Percentiles rank a stretch among this genome's conserved stretches.
Evolutionary conservation across 2,888 invertebrate species (phyloP).

Genomic region (Orthosia incerta): DNA sequence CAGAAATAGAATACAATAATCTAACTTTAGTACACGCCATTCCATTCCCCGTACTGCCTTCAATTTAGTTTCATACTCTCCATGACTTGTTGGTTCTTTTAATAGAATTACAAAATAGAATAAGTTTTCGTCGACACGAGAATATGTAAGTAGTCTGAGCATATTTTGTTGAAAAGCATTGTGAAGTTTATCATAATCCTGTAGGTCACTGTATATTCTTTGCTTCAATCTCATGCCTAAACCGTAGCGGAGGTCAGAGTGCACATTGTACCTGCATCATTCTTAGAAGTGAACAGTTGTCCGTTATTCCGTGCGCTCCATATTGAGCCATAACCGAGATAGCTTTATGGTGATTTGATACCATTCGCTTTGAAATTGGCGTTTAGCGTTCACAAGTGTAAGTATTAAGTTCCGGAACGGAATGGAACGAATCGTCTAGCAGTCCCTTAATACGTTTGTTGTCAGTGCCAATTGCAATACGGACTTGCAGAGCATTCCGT

Average conservation of each 20-base stretch:
- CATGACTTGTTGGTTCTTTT: constrained; percentile 25
- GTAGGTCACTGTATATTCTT: constrained; percentile 74
- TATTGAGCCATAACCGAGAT: constrained; percentile 82
- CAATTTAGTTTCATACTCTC: constrained; percentile 22
- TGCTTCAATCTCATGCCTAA: constrained; percentile 76
- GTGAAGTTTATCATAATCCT: constrained; percentile 71
- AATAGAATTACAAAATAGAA: constrained; percentile 39
- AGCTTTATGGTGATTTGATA: constrained; percentile 90
- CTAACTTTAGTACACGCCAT: constrained; percentile 29
- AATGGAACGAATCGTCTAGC: constrained; percentile 66
- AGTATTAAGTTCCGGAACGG: constrained; percentile 69
- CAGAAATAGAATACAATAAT: constrained; percentile 39
- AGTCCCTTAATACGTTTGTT: constrained; percentile 63
- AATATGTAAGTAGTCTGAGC: constrained; percentile 38
- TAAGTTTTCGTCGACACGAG: constrained; percentile 43
- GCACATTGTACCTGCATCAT: constrained; percentile 79
- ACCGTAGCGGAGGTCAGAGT: constrained; percentile 70
- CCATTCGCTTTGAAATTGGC: constrained; percentile 88
- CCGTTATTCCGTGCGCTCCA: constrained; percentile 85
- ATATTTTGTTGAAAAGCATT: constrained; percentile 60
- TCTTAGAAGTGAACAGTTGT: constrained; percentile 75
- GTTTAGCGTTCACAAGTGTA: constrained; percentile 79
- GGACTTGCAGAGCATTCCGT: constrained; percentile 44
- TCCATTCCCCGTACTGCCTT: constrained; percentile 5
- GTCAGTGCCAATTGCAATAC: constrained; percentile 57